phyloP scores from a whole-genome alignment of 2,888 invertebrate genomes.

The Halocaridina rubra region DNA sequence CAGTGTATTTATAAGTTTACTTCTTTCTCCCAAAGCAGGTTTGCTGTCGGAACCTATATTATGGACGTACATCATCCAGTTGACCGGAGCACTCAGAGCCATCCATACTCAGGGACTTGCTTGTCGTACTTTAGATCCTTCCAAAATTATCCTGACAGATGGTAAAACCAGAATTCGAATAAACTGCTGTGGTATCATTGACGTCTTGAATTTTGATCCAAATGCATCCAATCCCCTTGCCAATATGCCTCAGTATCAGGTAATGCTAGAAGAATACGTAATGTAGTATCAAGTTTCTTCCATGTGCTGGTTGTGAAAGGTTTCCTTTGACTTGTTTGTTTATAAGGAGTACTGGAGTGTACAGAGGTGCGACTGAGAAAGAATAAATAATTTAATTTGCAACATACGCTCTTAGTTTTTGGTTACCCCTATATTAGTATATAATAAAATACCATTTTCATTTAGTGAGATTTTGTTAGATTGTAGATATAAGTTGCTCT shows the following conservation, averaged over 20 bases:
- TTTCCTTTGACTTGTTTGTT: too few species aligned
- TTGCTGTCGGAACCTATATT: slow-evolving; percentile 89
- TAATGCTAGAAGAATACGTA: slow-evolving; percentile 45
- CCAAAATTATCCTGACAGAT: slow-evolving; percentile 73
- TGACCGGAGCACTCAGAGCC: slow-evolving; percentile 91
- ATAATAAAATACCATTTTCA: too few species aligned
- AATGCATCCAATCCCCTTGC: slow-evolving; percentile 75
- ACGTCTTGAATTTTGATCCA: slow-evolving; percentile 82
- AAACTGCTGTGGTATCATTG: slow-evolving; percentile 84
- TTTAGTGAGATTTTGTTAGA: too few species aligned
- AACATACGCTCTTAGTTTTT: too few species aligned
- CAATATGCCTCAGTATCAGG: slow-evolving; percentile 78
- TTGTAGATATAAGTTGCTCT: too few species aligned
- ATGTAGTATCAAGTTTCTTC: background rate
- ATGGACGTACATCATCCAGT: slow-evolving; percentile 95
- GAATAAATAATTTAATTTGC: too few species aligned
- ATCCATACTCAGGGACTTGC: slow-evolving; percentile 86
- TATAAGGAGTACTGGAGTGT: too few species aligned
- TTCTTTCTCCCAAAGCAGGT: slow-evolving; percentile 69
- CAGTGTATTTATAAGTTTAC: too few species aligned
- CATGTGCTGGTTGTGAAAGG: too few species aligned
- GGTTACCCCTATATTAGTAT: too few species aligned
- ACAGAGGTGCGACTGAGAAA: too few species aligned
- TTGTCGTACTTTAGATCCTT: slow-evolving; percentile 88
- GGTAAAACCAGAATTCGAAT: slow-evolving; percentile 74